Base-by-base conservation (phyloP, 2,113 vertebrate genomes). In the Speoplatyrhinus poulsoni region DNA sequence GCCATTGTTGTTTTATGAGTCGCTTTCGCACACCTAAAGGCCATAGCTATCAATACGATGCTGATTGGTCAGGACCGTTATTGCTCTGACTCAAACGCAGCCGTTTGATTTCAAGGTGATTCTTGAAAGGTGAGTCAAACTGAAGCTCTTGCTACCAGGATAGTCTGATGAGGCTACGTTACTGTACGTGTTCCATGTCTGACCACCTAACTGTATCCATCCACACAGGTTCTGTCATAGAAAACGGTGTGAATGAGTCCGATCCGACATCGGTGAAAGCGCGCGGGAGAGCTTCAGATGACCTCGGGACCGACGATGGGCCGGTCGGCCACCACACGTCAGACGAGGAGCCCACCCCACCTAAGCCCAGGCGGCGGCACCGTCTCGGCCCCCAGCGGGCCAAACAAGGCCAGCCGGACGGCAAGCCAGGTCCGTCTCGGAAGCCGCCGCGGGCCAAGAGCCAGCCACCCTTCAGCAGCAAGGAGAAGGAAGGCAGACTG, bases 361-460 rank as follows among this genome's bases (percentile, higher is more conserved):
- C 75, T 0, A 9, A 10, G 0, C 56, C 80, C 0, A 81, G 12
- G 10, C 72, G 60, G 0, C 79, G 82, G 0, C 87, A 62, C 47
- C 81, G 85, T 3, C 76, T 69, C 17, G 65, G 76, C 4, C 46
- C 47, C 2, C 76, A 84, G 1, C 86, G 69, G 1, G 67, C 84
- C 0, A 84, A 91, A 53, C 73, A 67, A 0, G 71, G 12, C 0
- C 69, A 65, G 0, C 87, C 73, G 1, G 92, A 69, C 73, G 76
- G 84, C n/a, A 87, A 80, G 36, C 82, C 76, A 0, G 79, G 66
- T 0, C 78, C 52, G 26, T 80, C 49, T 26, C 88, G 79, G 62
- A 97, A 91, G 80, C 78, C 89, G 0, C 75, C 73, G 55, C 90
- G 87, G 81, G 95, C 94, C 0, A 93, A 91, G 81, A 93, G 92